Conservation (phyloP, 2,113 vertebrate genomes). For the Solea solea region DNA sequence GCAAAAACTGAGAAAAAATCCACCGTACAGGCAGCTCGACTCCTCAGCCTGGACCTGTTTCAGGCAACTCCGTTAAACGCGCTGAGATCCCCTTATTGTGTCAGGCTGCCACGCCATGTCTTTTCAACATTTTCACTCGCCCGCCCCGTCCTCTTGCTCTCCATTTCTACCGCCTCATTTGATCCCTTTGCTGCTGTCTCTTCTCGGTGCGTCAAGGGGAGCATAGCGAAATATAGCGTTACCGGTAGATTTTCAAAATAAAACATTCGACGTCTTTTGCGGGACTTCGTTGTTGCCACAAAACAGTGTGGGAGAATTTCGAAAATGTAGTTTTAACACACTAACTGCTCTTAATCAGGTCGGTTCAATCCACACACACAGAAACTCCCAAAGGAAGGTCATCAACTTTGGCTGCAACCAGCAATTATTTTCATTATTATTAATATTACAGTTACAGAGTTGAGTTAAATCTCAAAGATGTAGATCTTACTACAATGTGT, state of each 20-base stretch:
- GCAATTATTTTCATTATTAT: no score
- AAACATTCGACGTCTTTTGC: neutral
- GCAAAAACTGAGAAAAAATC: slow-evolving; percentile 15
- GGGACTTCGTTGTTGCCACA: no score
- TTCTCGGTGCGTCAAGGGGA: slow-evolving; percentile 10
- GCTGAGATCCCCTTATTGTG: slow-evolving; percentile 42
- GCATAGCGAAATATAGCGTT: fast-evolving
- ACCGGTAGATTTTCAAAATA: slow-evolving; percentile 37
- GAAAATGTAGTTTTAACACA: no score
- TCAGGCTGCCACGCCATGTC: slow-evolving; percentile 67
- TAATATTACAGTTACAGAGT: no score
- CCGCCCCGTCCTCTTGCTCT: slow-evolving; percentile 65
- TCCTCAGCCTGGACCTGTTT: slow-evolving; percentile 11
- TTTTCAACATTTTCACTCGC: slow-evolving; percentile 49
- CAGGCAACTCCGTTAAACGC: slow-evolving; percentile 14
- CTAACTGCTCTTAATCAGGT: no score
- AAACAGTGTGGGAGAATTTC: no score
- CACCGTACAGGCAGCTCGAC: slow-evolving; percentile 36
- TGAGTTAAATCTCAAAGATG: no score
- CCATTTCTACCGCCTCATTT: slow-evolving; percentile 75
- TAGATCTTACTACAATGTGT: no score
- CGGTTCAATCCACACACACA: no score
- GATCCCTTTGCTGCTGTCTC: slow-evolving; percentile 54
- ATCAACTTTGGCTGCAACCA: no score
- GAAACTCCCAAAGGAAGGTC: no score